Evolutionary conservation across 2,113 vertebrate species (phyloP).

Genomic region (Lathamus discolor): DNA sequence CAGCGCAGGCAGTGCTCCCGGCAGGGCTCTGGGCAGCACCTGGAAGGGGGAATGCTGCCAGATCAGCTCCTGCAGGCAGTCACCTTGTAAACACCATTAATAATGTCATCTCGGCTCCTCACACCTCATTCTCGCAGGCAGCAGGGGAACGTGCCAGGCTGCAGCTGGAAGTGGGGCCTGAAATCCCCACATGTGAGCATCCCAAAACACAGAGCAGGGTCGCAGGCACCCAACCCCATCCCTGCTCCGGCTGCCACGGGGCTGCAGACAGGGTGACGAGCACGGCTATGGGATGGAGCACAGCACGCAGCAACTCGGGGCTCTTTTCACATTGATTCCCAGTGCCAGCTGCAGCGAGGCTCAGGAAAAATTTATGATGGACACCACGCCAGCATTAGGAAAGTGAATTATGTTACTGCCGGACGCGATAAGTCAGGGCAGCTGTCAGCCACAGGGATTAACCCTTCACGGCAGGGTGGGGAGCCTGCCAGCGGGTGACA

Average conservation of each 20-base stretch:
- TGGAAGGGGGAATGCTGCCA: not conserved
- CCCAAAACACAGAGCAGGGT: not conserved
- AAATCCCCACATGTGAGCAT: accelerated
- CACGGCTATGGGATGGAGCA: accelerated
- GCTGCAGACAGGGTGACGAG: accelerated
- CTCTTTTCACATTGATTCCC: not conserved
- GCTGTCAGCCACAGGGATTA: conserved; percentile 39
- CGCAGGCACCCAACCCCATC: not conserved
- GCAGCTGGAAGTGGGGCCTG: not conserved
- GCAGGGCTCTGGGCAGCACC: conserved; percentile 19
- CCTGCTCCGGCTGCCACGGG: accelerated
- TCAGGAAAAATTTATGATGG: conserved; percentile 33
- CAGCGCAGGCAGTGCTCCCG: accelerated
- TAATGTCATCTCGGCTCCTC: not conserved
- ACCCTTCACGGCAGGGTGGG: not conserved
- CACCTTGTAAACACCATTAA: conserved; percentile 10
- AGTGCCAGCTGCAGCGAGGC: conserved; percentile 41
- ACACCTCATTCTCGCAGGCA: not conserved
- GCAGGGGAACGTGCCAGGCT: not conserved
- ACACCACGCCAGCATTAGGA: not conserved
- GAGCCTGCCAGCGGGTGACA: conserved; percentile 19
- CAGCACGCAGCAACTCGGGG: accelerated
- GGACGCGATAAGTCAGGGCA: not conserved
- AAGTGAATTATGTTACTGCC: conserved; percentile 27
- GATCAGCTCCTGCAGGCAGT: not conserved